phyloP scores from a whole-genome alignment of 2,113 vertebrate species.

The Pelobates fuscus region DNA sequence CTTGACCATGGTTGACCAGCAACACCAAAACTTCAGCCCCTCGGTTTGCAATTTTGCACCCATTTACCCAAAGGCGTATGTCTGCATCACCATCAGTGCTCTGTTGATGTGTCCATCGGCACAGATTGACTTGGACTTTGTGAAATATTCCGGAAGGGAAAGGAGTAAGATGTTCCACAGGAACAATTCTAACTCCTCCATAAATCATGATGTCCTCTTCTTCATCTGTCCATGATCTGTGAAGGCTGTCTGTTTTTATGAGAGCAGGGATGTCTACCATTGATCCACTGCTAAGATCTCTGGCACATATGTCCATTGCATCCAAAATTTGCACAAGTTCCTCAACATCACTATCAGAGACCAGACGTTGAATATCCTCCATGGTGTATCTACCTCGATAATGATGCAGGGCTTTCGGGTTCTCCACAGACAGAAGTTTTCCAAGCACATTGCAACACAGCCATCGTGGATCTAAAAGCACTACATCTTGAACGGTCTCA shows the following conservation, averaged over 20 bases:
- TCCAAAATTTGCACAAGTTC: conserved; percentile 95
- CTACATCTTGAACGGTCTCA: conserved; percentile 95
- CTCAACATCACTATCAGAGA: conserved; percentile 89
- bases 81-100: conserved; percentile 83
- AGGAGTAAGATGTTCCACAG: conserved; percentile 90
- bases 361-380: conserved; percentile 90
- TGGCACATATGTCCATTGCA: conserved; percentile 95
- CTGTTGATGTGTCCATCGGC: conserved; percentile 94
- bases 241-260: conserved; percentile 90
- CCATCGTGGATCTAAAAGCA: conserved; percentile 96
- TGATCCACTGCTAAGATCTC: conserved; percentile 83
- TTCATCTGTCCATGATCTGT: conserved; percentile 93
- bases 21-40: conserved; percentile 88
- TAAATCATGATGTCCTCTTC: conserved; percentile 85
- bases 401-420: conserved; percentile 93
- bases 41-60: conserved; percentile 83
- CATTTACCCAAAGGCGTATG: conserved; percentile 90
- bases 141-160: conserved; percentile 96
- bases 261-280: conserved; percentile 97
- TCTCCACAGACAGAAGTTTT: conserved; percentile 88
- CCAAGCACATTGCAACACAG: conserved; percentile 87
- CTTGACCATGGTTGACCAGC: conserved; percentile 96
- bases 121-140: conserved; percentile 96
- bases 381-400: conserved; percentile 93
- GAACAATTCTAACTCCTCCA: conserved; percentile 89